Conservation (phyloP, 2,888 invertebrate species). For the Stenotaenia linearis region DNA sequence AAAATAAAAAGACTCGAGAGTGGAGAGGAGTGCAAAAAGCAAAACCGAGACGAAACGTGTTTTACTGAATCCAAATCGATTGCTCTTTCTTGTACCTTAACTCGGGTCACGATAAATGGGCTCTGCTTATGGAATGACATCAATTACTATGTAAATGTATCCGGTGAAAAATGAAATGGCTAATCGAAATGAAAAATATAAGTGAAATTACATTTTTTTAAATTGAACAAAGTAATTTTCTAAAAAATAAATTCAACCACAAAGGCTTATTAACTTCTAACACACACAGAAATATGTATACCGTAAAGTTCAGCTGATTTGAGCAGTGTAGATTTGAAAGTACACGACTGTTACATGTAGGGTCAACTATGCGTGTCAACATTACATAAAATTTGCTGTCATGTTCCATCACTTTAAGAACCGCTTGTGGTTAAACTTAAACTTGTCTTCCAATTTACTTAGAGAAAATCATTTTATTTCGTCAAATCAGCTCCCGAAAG, state of each 20-base stretch:
- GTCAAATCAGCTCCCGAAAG: too few relatives aligned
- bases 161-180: not conserved
- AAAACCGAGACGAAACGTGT: not conserved
- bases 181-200: not conserved
- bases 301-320: not conserved
- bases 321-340: not conserved
- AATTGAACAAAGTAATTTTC: not conserved
- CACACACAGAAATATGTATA: too few relatives aligned
- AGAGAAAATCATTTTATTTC: too few relatives aligned
- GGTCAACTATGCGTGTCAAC: not conserved
- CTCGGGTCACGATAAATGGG: constrained; percentile 3
- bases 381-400: not conserved
- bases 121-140: not conserved
- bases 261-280: too few relatives aligned
- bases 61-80: constrained; percentile 11
- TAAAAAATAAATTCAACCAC: not conserved
- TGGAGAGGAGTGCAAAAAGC: not conserved
- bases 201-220: not conserved
- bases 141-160: not conserved
- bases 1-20: not conserved
- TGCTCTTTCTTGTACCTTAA: not conserved
- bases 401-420: not conserved
- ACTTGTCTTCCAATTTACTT: not conserved
- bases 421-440: not conserved
- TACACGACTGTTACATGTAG: not conserved